Conservation (phyloP, 2,888 invertebrate genomes). For the Trilocha varians region DNA sequence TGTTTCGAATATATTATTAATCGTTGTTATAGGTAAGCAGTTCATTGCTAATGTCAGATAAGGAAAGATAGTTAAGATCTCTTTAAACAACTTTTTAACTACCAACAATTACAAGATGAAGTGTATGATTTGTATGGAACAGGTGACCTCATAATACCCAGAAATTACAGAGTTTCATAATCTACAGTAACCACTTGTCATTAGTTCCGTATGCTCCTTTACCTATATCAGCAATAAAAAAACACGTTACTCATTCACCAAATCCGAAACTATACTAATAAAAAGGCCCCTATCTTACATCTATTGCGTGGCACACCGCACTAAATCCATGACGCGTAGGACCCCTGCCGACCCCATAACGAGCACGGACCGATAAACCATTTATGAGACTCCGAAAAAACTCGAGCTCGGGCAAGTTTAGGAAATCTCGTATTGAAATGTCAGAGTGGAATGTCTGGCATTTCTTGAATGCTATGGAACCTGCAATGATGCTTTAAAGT, state of each 20-base stretch:
- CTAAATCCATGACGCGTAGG: conserved; percentile 20
- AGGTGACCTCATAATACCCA: too few species aligned
- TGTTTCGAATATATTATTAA: too few species aligned
- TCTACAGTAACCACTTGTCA: too few species aligned
- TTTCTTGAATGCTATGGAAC: neutral
- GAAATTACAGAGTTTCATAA: too few species aligned
- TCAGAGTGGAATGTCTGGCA: conserved; percentile 18
- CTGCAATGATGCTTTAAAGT: neutral
- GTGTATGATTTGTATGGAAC: too few species aligned
- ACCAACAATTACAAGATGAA: too few species aligned
- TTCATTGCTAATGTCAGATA: too few species aligned
- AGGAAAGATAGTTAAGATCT: too few species aligned
- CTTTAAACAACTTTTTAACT: too few species aligned
- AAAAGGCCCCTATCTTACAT: conserved; percentile 9
- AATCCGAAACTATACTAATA: neutral
- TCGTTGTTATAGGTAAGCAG: too few species aligned
- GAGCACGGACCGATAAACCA: conserved; percentile 27
- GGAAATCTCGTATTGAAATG: conserved; percentile 26
- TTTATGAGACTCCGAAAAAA: conserved; percentile 14
- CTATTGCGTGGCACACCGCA: conserved; percentile 14
- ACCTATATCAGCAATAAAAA: too few species aligned
- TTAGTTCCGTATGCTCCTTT: too few species aligned
- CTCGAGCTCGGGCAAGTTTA: neutral
- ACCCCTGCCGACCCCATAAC: conserved; percentile 18
- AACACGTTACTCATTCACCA: neutral